A percentile compares a stretch with the other conserved stretches of the same genome.
phyloP scores from a whole-genome alignment of 1,140 invertebrate species.

The Drosophila willistoni region DNA sequence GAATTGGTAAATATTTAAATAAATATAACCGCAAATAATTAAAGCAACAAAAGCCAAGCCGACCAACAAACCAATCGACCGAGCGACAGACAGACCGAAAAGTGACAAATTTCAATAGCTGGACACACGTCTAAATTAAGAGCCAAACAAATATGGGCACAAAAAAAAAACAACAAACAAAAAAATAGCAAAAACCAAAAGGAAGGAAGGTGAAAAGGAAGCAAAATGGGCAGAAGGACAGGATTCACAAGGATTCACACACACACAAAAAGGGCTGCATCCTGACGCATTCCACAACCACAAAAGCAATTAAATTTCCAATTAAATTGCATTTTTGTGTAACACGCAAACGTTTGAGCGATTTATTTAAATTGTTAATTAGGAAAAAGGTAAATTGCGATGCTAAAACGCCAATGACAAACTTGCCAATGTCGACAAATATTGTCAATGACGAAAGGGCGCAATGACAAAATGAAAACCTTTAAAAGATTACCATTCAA shows the following conservation, averaged over 20 bases:
- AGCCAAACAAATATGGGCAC: slow-evolving; percentile 51
- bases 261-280: slow-evolving; percentile 31
- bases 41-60: slow-evolving; percentile 78
- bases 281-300: slow-evolving; percentile 61
- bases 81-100: slow-evolving; percentile 20
- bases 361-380: slow-evolving; percentile 83
- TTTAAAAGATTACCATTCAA: slow-evolving; percentile 1
- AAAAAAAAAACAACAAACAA: slow-evolving; percentile 29
- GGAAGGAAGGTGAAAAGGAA: neutral
- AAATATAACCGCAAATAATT: slow-evolving; percentile 82
- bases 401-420: slow-evolving; percentile 56
- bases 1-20: slow-evolving; percentile 83
- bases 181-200: slow-evolving; percentile 25
- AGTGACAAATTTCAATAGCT: slow-evolving; percentile 60
- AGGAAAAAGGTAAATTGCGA: slow-evolving; percentile 71
- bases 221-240: neutral
- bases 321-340: slow-evolving; percentile 82
- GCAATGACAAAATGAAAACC: neutral
- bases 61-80: slow-evolving; percentile 3
- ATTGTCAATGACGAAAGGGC: neutral
- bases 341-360: slow-evolving; percentile 57
- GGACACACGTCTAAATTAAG: slow-evolving; percentile 80
- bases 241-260: slow-evolving; percentile 8
- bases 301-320: slow-evolving; percentile 83
- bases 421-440: slow-evolving; percentile 19